phyloP scores from a whole-genome alignment of 2,888 invertebrate species.

The Nomada hirtipes region DNA sequence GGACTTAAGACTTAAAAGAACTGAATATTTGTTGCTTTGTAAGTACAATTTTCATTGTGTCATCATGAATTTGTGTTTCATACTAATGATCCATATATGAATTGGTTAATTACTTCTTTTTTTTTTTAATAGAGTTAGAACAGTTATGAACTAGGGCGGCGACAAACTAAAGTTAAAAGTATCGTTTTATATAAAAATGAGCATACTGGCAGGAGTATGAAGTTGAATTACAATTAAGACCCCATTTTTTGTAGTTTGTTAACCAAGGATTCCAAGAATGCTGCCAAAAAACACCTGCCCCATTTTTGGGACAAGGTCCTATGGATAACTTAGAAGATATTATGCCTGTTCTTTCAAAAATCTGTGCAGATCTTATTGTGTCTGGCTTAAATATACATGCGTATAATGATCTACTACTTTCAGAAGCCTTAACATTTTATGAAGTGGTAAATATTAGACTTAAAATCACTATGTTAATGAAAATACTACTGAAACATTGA shows the following conservation, averaged over 20 bases:
- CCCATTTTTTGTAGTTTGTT: slow-evolving; percentile 67
- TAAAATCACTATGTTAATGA: background rate
- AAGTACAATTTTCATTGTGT: too few species aligned
- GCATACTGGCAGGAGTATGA: background rate
- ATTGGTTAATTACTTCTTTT: too few species aligned
- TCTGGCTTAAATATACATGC: slow-evolving; percentile 76
- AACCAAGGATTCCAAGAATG: slow-evolving; percentile 68
- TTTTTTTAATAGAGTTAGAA: too few species aligned
- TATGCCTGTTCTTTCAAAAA: slow-evolving; percentile 66
- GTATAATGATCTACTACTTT: slow-evolving; percentile 69
- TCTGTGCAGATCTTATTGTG: slow-evolving; percentile 71
- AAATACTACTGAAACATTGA: slow-evolving; percentile 1
- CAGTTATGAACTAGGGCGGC: too few species aligned
- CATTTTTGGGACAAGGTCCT: slow-evolving; percentile 76
- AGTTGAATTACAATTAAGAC: background rate
- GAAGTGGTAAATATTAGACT: slow-evolving; percentile 71
- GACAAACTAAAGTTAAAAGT: background rate
- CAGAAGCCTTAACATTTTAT: slow-evolving; percentile 78
- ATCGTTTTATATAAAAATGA: background rate
- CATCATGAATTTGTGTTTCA: too few species aligned
- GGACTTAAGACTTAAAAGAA: too few species aligned
- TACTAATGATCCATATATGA: too few species aligned
- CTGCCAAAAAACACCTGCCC: slow-evolving; percentile 65
- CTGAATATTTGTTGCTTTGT: too few species aligned
- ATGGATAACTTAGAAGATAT: slow-evolving; percentile 69